Evolutionary conservation across 2,113 vertebrate species (phyloP).

Genomic region (Butastur rufipennis): DNA sequence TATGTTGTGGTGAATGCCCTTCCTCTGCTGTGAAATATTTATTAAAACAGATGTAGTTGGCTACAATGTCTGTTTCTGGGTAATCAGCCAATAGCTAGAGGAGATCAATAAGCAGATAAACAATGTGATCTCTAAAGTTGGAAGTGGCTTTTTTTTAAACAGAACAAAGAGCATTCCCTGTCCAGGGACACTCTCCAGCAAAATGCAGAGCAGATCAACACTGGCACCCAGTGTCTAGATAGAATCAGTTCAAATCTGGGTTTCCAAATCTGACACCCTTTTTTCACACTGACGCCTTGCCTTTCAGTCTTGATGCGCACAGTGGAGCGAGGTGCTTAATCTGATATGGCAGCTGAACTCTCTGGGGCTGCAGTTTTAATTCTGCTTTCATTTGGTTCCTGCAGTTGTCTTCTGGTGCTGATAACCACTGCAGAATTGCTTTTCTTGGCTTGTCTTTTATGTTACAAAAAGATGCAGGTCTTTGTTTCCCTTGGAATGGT

Average conservation of each 20-base stretch:
- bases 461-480: not conserved
- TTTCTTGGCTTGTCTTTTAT: not conserved
- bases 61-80: not conserved
- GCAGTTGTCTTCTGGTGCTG: not conserved
- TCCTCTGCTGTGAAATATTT: not conserved
- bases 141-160: not conserved
- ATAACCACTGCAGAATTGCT: not conserved
- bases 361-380: not conserved
- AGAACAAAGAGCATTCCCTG: not conserved
- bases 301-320: rapidly evolving
- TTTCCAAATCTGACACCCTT: not conserved
- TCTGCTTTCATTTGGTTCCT: not conserved
- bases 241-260: not conserved
- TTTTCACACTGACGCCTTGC: not conserved
- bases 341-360: not conserved
- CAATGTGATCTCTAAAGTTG: not conserved
- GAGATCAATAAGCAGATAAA: not conserved
- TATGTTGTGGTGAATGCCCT: not conserved
- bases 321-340: rapidly evolving
- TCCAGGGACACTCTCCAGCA: not conserved
- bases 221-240: slow-evolving; percentile 59
- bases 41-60: not conserved
- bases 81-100: not conserved
- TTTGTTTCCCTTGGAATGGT: not conserved
- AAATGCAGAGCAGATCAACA: slow-evolving; percentile 25